These are phyloP conservation scores for Apodemia duryi DNA, from an alignment of 2,888 invertebrate genomes.

Conservation along the genomic window DNA sequence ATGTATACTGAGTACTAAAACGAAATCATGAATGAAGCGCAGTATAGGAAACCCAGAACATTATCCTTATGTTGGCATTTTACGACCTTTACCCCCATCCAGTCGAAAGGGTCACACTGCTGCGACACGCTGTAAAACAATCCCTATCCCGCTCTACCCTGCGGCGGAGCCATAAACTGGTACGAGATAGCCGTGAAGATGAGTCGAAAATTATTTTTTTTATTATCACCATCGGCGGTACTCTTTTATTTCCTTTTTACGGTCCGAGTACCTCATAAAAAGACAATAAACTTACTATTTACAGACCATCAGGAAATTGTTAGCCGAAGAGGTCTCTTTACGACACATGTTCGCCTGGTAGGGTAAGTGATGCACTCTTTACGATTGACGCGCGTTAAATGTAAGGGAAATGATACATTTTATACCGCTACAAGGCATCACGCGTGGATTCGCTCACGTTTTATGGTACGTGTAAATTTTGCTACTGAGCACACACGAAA, in stretches of 20 bases:
- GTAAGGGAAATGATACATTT: constrained; percentile 60
- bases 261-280: constrained; percentile 81
- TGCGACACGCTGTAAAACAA: constrained; percentile 66
- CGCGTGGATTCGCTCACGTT: constrained; percentile 27
- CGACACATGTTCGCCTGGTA: constrained; percentile 73
- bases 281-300: constrained; percentile 81
- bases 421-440: constrained; percentile 47
- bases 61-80: constrained; percentile 80
- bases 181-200: constrained; percentile 76
- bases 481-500: constrained; percentile 5
- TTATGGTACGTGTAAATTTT: constrained; percentile 18
- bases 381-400: constrained; percentile 73
- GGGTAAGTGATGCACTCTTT: constrained; percentile 70
- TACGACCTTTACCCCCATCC: constrained; percentile 79
- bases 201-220: constrained; percentile 80
- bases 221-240: constrained; percentile 80
- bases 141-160: constrained; percentile 56
- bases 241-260: constrained; percentile 81
- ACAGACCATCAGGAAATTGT: constrained; percentile 81
- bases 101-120: constrained; percentile 74
- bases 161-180: constrained; percentile 53
- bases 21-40: constrained; percentile 79
- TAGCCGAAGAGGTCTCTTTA: constrained; percentile 79
- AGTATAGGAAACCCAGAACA: constrained; percentile 77
- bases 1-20: constrained; percentile 76